Base-by-base conservation (phyloP, 1,140 invertebrate genomes). In the Meloidogyne floridensis region DNA sequence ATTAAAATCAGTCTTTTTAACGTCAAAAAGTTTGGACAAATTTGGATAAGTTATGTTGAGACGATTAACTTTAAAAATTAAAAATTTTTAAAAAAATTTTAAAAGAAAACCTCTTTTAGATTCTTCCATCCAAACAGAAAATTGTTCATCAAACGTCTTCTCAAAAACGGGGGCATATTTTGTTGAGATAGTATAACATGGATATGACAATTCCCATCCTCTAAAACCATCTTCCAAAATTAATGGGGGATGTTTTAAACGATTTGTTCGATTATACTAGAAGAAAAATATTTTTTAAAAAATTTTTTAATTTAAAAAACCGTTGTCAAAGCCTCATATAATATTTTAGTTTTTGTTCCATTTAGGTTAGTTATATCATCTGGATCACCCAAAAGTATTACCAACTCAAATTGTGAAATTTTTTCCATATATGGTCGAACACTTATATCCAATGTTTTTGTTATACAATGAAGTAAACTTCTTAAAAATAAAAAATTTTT, bases 71-170 rank as follows among this genome's bases (percentile, higher is more conserved):
- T 51, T 80, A 79, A 11, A 80, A 80, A 43, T 11, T n/a, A n/a
- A 11, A 81, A 56, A 43, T 53, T 42, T 15, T 6, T 32, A 53
- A 15, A 11, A 32, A 10, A 13, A 13, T 9, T 13, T 7, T 80
- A 9, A 13, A 15, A 65, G n/a, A 65, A 65, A 72, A 81, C 80
- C 72, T 76, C 53, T 69, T n/a, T 43, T 53, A 15, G 54, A 3
- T 43, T 80, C 76, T 2, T 51, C 18, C 2, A 80, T 79, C 72
- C 72, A 79, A 47, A 53, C 56, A 18, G 80, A 13, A 69, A 80
- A 80, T 79, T 80, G 10, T 51, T 74, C 72, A 51, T 80, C 80
- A 65, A 80, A 80, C 1, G 76, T 54, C n/a, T 80, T 80, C 9
- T 79, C 77, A 72, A 79, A 79, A 8, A 59, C 15, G 7, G 76